These are phyloP conservation scores for Andricus grossulariae DNA, from an alignment of 1,140 invertebrate genomes.

Conservation along the genomic window DNA sequence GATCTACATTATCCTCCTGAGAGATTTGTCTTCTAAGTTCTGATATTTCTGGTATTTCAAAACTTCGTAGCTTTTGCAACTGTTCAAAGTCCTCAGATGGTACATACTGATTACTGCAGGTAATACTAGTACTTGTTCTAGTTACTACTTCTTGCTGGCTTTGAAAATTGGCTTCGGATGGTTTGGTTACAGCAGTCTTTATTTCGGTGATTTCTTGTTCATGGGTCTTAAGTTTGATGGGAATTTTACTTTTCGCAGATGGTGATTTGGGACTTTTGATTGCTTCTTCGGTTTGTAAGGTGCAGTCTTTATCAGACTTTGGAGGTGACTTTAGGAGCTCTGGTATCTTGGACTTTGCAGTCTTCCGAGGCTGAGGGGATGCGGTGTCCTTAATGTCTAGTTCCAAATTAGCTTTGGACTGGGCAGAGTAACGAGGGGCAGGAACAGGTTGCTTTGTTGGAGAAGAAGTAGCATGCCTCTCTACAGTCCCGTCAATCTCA, in stretches of 20 bases:
- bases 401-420: slow-evolving; percentile 66
- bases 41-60: neutral
- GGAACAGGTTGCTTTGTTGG: slow-evolving; percentile 73
- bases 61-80: neutral
- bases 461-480: slow-evolving; percentile 74
- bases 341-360: slow-evolving; percentile 48
- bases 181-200: slow-evolving; percentile 36
- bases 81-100: neutral
- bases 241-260: slow-evolving; percentile 71
- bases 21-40: neutral
- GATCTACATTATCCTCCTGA: slow-evolving; percentile 43
- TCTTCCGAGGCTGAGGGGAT: slow-evolving; percentile 43
- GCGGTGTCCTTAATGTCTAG: slow-evolving; percentile 64
- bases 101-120: slow-evolving; percentile 6
- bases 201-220: slow-evolving; percentile 4
- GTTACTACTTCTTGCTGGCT: slow-evolving; percentile 7
- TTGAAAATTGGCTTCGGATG: neutral
- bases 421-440: slow-evolving; percentile 68
- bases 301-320: slow-evolving; percentile 28
- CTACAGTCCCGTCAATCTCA: slow-evolving; percentile 75
- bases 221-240: slow-evolving; percentile 63
- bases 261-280: slow-evolving; percentile 36
- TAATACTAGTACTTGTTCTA: neutral
- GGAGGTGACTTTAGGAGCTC: slow-evolving; percentile 47
- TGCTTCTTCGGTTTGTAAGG: slow-evolving; percentile 38